Evolutionary conservation across 2,113 vertebrate species (phyloP).

Genomic region (Erpornis zantholeuca): DNA sequence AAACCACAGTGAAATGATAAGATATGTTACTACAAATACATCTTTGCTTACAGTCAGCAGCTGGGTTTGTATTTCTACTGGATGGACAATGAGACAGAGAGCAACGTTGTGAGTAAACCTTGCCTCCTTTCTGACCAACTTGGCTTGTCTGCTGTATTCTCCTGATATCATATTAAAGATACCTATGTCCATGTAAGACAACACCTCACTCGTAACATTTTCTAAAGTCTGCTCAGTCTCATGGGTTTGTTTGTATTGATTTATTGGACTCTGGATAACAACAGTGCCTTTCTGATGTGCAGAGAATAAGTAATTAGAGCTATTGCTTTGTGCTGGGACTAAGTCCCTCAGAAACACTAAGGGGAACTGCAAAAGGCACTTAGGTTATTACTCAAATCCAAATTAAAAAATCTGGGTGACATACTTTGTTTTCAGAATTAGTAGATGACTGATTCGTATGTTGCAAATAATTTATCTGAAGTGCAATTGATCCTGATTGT

Average conservation of each 20-base stretch:
- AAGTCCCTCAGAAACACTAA: background rate
- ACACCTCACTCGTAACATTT: background rate
- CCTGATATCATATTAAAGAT: background rate
- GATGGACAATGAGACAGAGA: background rate
- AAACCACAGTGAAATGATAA: background rate
- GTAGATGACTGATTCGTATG: background rate
- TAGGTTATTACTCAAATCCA: background rate
- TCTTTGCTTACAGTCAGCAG: accelerated
- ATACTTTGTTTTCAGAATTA: background rate
- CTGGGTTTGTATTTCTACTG: background rate
- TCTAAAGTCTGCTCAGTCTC: background rate
- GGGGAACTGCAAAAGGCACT: background rate
- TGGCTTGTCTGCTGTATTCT: background rate
- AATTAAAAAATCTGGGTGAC: background rate
- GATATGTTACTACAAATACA: background rate
- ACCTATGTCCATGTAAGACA: background rate
- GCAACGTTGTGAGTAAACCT: background rate
- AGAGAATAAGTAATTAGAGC: background rate
- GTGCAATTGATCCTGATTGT: background rate
- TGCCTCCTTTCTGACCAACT: background rate
- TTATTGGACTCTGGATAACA: background rate
- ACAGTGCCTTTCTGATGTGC: background rate
- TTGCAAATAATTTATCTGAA: background rate
- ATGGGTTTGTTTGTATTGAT: background rate
- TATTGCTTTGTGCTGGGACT: background rate